phyloP scores from a whole-genome alignment of 2,113 vertebrate genomes.

The Calidris pugnax region DNA sequence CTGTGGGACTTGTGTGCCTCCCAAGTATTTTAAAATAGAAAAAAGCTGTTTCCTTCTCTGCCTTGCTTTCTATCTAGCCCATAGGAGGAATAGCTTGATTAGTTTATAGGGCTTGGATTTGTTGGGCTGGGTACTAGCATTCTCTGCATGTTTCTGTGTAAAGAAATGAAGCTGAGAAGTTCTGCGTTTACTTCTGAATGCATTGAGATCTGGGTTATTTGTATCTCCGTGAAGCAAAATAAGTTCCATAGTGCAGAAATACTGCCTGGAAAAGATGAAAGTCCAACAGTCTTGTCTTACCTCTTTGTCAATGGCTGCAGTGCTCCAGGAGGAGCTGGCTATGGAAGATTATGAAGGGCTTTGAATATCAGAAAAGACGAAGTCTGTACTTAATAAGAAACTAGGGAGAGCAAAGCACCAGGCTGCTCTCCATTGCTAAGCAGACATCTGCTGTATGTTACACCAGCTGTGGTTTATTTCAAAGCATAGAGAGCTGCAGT shows the following conservation, averaged over 20 bases:
- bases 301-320: not conserved
- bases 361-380: not conserved
- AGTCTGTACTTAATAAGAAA: not conserved
- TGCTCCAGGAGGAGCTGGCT: not conserved
- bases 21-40: constrained; percentile 40
- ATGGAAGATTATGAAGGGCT: not conserved
- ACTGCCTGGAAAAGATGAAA: not conserved
- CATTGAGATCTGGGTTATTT: not conserved
- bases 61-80: not conserved
- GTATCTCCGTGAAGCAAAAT: not conserved
- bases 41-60: constrained; percentile 23
- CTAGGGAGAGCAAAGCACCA: not conserved
- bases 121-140: not conserved
- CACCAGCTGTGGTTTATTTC: constrained; percentile 18
- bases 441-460: not conserved
- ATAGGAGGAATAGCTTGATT: not conserved
- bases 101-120: not conserved
- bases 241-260: not conserved
- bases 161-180: not conserved
- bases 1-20: not conserved
- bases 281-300: not conserved
- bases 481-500: not conserved
- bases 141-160: not conserved
- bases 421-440: not conserved
- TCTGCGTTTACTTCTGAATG: not conserved